Conservation (phyloP, 2,888 invertebrate genomes). For the Nomada goodeniana region DNA sequence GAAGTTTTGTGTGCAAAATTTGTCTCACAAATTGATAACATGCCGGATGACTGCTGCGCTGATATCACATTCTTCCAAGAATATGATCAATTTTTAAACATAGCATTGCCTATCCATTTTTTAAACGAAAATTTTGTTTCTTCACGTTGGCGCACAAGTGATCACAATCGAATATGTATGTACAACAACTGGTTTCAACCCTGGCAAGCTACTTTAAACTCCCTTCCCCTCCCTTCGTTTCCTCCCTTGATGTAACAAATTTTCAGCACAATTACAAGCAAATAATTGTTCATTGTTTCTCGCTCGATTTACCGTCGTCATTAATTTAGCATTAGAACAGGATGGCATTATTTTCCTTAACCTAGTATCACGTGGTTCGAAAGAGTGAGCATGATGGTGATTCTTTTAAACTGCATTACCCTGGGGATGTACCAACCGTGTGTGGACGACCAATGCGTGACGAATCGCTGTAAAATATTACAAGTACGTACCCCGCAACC, state of each 20-base stretch:
- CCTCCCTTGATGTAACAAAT: background rate
- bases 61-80: no score
- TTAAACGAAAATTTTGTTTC: no score
- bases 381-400: conserved; percentile 98
- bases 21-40: no score
- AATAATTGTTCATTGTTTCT: background rate
- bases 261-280: background rate
- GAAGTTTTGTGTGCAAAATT: no score
- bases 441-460: conserved; percentile 95
- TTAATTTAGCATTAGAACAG: background rate
- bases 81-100: no score
- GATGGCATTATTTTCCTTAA: conserved; percentile 86
- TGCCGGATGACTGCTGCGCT: no score
- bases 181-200: no score
- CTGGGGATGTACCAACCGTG: conserved; percentile 99
- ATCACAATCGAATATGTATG: no score
- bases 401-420: conserved; percentile 98
- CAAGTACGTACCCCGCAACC: conserved; percentile 88
- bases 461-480: conserved; percentile 95
- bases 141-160: no score
- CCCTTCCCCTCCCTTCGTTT: background rate
- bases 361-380: conserved; percentile 96
- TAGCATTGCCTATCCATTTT: no score
- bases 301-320: background rate
- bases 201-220: no score